Evolutionary conservation across 2,113 vertebrate species (phyloP).

Genomic region (Lophius piscatorius): DNA sequence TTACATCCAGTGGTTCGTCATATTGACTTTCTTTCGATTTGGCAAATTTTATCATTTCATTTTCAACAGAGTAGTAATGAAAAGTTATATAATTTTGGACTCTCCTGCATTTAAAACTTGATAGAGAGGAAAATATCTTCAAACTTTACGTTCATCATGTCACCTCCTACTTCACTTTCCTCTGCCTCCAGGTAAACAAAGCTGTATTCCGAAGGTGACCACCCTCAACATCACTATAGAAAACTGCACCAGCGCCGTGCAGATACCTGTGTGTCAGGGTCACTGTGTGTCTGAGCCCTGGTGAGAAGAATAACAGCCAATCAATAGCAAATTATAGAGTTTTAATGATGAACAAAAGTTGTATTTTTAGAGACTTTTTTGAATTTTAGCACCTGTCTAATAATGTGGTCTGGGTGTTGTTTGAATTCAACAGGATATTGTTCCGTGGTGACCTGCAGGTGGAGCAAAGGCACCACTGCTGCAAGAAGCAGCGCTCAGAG

Average conservation of each 20-base stretch:
- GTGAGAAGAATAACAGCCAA: constrained; percentile 33
- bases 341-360: not conserved
- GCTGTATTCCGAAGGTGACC: constrained; percentile 51
- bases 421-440: constrained; percentile 18
- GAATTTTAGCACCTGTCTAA: too few relatives aligned
- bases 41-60: not conserved
- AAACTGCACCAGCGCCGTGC: constrained; percentile 41
- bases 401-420: too few relatives aligned
- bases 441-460: constrained; percentile 25
- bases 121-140: not conserved
- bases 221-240: constrained; percentile 32
- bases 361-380: not conserved
- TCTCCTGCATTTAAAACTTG: not conserved
- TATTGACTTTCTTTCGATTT: not conserved
- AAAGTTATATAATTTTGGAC: not conserved
- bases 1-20: not conserved
- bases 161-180: not conserved
- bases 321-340: not conserved
- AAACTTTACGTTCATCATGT: not conserved
- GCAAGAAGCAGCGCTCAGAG: constrained; percentile 26
- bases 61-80: not conserved
- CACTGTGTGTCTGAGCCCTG: constrained; percentile 56
- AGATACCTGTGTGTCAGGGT: constrained; percentile 66
- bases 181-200: constrained; percentile 53
- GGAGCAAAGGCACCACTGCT: constrained; percentile 27